Base-by-base conservation (phyloP, 2,888 invertebrate genomes). In the Suillia variegata region DNA sequence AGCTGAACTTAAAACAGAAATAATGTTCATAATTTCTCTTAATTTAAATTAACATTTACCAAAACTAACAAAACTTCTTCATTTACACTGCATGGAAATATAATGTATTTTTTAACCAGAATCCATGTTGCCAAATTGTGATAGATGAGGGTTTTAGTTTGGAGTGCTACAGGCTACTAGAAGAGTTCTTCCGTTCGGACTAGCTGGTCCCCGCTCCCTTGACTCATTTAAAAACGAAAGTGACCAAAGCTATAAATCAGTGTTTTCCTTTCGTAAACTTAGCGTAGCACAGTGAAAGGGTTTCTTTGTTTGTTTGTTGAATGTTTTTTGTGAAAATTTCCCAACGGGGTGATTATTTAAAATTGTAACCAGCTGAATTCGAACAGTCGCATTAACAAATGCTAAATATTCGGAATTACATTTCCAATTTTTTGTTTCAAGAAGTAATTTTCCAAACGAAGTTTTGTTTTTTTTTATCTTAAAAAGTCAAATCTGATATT, bases 321-420 rank as follows among this genome's bases (percentile, higher is more conserved):
- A n/a, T n/a, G n/a, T n/a, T n/a, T n/a, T n/a, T n/a, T n/a, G n/a
- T n/a, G n/a, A n/a, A n/a, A n/a, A 78, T 78, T 78, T 78, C 77
- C 77, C 77, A 74, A 71, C 68, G 78, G 77, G 70, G 77, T 78
- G 78, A 78, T 78, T 78, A 78, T 76, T 78, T 78, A 77, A 77
- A 78, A 76, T 74, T 75, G 73, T 73, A 67, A 65, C 59, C 63
- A 63, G 59, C 61, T 63, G 65, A 60, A 62, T 48, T 63, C 21
- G 33, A 50, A n/a, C 58, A 60, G 60, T 61, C 62, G 61, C 61
- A 66, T 65, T 69, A 66, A 65, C 62, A 65, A 59, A 62, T 65
- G 56, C 58, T 63, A 59, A 38, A 47, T 53, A 47, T 56, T 24
- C 42, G 42, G 45, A 52, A 49, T n/a, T 49, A 45, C 42, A 31